phyloP scores from a whole-genome alignment of 1,140 invertebrate genomes.

The Parapsyche elsis region DNA sequence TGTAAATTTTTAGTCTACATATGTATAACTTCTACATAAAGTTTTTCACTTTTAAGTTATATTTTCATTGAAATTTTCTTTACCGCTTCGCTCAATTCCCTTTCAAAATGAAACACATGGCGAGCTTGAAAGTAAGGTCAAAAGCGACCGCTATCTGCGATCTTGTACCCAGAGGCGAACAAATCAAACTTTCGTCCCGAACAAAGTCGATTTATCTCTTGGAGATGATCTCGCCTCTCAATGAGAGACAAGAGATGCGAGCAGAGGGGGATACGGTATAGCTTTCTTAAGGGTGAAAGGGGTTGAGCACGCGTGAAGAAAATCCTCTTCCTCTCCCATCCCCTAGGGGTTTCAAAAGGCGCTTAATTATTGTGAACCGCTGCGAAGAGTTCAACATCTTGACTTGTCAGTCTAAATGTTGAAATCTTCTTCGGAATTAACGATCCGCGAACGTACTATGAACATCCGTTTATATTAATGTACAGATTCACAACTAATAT shows the following conservation, averaged over 20 bases:
- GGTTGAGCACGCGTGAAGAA: conserved; percentile 13
- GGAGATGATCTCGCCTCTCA: conserved; percentile 10
- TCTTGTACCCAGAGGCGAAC: conserved; percentile 1
- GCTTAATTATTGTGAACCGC: conserved; percentile 10
- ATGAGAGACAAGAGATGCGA: neutral
- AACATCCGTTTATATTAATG: neutral
- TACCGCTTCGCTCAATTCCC: too few species aligned
- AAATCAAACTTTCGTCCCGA: conserved; percentile 42
- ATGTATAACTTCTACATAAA: too few species aligned
- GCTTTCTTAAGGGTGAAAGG: neutral
- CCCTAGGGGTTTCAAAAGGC: neutral
- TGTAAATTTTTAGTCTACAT: neutral
- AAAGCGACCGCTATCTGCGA: conserved; percentile 18
- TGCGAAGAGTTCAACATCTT: neutral
- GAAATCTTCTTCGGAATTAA: neutral
- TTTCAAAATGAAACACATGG: too few species aligned
- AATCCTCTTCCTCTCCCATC: neutral
- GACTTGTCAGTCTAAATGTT: neutral
- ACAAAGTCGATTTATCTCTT: conserved; percentile 51
- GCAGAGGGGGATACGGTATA: neutral
- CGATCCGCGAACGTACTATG: neutral
- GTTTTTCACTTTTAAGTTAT: too few species aligned
- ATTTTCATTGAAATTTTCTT: too few species aligned
- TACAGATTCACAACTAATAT: neutral
- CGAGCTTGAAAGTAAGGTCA: neutral